These are phyloP conservation scores for Condylura cristata DNA, from an alignment of 2,113 vertebrate genomes.

Conservation along the genomic window DNA sequence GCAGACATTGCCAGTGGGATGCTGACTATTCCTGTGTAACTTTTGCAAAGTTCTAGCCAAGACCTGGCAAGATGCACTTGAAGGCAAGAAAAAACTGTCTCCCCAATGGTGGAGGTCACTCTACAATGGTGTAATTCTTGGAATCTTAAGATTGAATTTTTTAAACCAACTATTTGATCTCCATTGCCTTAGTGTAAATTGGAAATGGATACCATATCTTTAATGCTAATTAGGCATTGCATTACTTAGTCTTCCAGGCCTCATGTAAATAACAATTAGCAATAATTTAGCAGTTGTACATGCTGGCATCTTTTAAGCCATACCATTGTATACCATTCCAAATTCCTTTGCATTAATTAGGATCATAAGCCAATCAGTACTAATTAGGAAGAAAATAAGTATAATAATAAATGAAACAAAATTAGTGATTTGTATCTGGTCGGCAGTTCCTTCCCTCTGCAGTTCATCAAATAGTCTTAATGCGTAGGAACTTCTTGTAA, in stretches of 20 bases:
- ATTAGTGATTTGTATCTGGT: slow-evolving; percentile 89
- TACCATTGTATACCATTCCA: slow-evolving; percentile 89
- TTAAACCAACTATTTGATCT: slow-evolving; percentile 78
- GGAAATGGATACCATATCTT: slow-evolving; percentile 87
- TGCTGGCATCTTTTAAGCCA: slow-evolving; percentile 87
- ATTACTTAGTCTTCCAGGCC: slow-evolving; percentile 87
- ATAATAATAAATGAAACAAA: slow-evolving; percentile 88
- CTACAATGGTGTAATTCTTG: slow-evolving; percentile 47
- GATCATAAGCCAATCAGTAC: slow-evolving; percentile 88
- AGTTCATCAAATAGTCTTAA: slow-evolving; percentile 87
- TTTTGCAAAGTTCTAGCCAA: slow-evolving; percentile 61
- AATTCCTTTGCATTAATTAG: slow-evolving; percentile 89
- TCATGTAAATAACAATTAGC: slow-evolving; percentile 89
- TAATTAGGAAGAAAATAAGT: slow-evolving; percentile 90
- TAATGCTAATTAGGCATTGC: slow-evolving; percentile 87
- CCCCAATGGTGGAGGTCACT: slow-evolving; percentile 29
- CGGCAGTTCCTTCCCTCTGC: slow-evolving; percentile 82
- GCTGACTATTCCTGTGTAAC: slow-evolving; percentile 43
- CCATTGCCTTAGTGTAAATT: slow-evolving; percentile 82
- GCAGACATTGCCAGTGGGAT: slow-evolving; percentile 38
- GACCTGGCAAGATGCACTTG: slow-evolving; percentile 50
- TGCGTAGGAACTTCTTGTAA: slow-evolving; percentile 87
- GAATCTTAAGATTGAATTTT: slow-evolving; percentile 68
- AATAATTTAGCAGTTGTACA: slow-evolving; percentile 89
- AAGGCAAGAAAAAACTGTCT: slow-evolving; percentile 19